These are phyloP conservation scores for Eidolon dupreanum DNA, from an alignment of 2,797 vertebrate genomes.

Conservation along the genomic window DNA sequence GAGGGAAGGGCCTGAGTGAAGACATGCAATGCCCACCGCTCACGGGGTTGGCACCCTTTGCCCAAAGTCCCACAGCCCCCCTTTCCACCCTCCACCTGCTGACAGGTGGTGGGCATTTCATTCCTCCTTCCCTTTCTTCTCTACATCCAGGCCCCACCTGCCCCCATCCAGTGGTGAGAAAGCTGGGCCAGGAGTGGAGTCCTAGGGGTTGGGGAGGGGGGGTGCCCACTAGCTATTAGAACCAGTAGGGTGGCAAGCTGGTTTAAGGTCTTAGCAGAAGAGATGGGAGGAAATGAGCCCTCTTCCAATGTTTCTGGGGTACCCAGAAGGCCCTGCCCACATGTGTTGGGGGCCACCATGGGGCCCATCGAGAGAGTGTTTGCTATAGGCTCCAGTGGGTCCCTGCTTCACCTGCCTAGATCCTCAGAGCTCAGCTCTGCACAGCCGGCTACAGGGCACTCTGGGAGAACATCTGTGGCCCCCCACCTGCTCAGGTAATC, in stretches of 20 bases:
- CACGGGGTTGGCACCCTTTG: background rate
- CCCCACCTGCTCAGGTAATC: background rate
- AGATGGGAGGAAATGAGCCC: background rate
- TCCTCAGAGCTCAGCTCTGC: background rate
- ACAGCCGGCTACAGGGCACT: background rate
- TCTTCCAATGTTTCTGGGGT: background rate
- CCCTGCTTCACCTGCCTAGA: background rate
- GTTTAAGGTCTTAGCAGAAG: background rate
- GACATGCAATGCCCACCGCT: rapidly evolving
- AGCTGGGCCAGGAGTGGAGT: rapidly evolving
- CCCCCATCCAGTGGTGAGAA: background rate
- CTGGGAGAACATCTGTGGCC: rapidly evolving
- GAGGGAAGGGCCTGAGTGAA: background rate
- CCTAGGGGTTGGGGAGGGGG: background rate
- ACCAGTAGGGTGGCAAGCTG: rapidly evolving
- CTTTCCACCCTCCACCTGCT: too few relatives aligned
- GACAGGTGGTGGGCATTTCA: background rate
- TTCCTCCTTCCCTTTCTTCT: background rate
- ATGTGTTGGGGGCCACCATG: background rate
- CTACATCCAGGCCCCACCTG: background rate
- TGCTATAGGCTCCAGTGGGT: too few relatives aligned
- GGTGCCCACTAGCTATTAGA: background rate
- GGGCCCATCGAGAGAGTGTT: background rate
- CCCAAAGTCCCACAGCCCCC: background rate
- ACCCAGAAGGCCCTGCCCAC: background rate